Evolutionary conservation across 2,113 vertebrate species (phyloP).

Genomic region (Gobio gobio): DNA sequence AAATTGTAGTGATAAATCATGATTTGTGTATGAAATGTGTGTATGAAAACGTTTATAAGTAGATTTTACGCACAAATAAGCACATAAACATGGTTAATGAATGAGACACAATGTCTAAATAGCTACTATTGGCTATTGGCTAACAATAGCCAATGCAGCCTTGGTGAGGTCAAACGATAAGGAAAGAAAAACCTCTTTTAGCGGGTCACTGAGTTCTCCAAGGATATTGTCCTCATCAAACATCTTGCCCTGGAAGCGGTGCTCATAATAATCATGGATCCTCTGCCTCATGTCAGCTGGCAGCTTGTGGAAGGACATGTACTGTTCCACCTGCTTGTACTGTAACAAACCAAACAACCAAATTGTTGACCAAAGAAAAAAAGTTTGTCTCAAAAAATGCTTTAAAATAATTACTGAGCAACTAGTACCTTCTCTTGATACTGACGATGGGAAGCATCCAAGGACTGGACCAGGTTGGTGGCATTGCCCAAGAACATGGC

Average conservation of each 20-base stretch:
- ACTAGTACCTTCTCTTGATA: constrained; percentile 94
- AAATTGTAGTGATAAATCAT: too few relatives aligned
- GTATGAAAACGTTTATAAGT: too few relatives aligned
- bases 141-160: too few relatives aligned
- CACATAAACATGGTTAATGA: too few relatives aligned
- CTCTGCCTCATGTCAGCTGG: constrained; percentile 94
- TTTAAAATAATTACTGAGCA: not conserved
- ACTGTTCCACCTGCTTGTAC: constrained; percentile 99
- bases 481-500: constrained; percentile 97
- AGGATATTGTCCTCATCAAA: constrained; percentile 97
- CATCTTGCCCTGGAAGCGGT: constrained; percentile 98
- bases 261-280: constrained; percentile 99
- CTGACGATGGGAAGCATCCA: constrained; percentile 92
- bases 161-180: too few relatives aligned
- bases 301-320: constrained; percentile 98
- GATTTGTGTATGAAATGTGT: too few relatives aligned
- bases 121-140: too few relatives aligned
- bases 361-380: constrained; percentile 47
- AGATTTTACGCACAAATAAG: too few relatives aligned
- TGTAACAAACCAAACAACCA: constrained; percentile 64
- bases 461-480: constrained; percentile 91
- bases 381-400: not conserved
- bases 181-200: constrained; percentile 85
- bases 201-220: constrained; percentile 95
- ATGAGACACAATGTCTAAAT: too few relatives aligned